Percentiles rank a stretch among this genome's conserved stretches.
phyloP scores from a whole-genome alignment of 2,888 invertebrate species.

The Epinotia bilunana region DNA sequence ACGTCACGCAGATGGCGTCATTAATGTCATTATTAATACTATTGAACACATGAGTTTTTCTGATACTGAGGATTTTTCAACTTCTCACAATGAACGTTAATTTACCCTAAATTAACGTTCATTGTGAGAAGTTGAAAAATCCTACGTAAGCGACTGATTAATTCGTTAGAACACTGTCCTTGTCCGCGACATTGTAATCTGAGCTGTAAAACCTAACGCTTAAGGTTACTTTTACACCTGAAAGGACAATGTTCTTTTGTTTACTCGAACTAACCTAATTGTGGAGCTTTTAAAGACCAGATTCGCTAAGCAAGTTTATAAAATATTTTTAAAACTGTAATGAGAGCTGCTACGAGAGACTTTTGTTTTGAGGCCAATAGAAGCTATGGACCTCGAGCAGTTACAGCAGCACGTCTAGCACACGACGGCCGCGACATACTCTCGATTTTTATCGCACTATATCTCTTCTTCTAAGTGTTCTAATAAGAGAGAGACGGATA shows the following conservation, averaged over 20 bases:
- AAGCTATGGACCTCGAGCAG: background rate
- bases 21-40: background rate
- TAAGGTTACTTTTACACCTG: background rate
- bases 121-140: background rate
- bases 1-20: background rate
- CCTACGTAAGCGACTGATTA: background rate
- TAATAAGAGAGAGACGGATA: too few species aligned
- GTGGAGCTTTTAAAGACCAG: background rate
- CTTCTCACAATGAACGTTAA: too few species aligned
- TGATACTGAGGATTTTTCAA: too few species aligned
- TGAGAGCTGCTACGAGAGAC: background rate
- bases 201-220: background rate
- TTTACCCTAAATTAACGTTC: constrained; percentile 13
- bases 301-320: background rate
- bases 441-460: too few species aligned
- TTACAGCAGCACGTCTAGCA: too few species aligned
- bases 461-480: too few species aligned
- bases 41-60: background rate
- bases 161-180: background rate
- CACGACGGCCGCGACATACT: too few species aligned
- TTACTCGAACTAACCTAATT: background rate
- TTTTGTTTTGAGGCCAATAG: background rate
- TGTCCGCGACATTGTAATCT: background rate
- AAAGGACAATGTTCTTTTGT: background rate
- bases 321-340: background rate